These are phyloP conservation scores for Caenorhabditis remanei DNA, from an alignment of 1,140 invertebrate species.

Conservation along the genomic window DNA sequence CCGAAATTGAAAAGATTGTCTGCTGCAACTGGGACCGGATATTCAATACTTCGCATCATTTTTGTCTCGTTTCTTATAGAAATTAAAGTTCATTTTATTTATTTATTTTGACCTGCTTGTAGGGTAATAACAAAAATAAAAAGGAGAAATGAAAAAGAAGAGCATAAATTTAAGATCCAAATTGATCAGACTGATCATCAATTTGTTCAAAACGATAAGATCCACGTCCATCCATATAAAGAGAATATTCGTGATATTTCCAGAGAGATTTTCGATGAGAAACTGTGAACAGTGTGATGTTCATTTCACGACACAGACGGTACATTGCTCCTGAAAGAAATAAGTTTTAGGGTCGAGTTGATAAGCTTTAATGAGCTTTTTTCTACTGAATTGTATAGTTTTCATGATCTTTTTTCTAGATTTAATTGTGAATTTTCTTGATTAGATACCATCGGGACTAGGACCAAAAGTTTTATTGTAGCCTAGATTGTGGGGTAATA, in stretches of 20 bases:
- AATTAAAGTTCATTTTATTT: background rate
- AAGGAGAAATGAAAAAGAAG: background rate
- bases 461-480: too few species aligned
- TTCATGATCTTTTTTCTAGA: background rate
- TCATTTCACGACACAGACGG: slow-evolving; percentile 87
- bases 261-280: slow-evolving; percentile 94
- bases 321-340: slow-evolving; percentile 86
- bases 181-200: slow-evolving; percentile 80
- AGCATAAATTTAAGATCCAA: slow-evolving; percentile 56
- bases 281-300: slow-evolving; percentile 95
- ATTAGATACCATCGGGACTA: too few species aligned
- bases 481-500: background rate
- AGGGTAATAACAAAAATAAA: background rate
- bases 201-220: slow-evolving; percentile 89
- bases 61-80: background rate
- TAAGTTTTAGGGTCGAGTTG: background rate
- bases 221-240: slow-evolving; percentile 94
- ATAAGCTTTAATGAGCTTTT: background rate
- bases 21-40: slow-evolving; percentile 40
- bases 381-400: background rate
- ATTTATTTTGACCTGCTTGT: slow-evolving; percentile 8
- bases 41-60: background rate
- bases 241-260: slow-evolving; percentile 92
- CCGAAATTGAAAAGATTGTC: slow-evolving; percentile 4
- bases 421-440: background rate